These are phyloP conservation scores for Diaperis boleti DNA, from an alignment of 2,888 invertebrate species.

Conservation along the genomic window DNA sequence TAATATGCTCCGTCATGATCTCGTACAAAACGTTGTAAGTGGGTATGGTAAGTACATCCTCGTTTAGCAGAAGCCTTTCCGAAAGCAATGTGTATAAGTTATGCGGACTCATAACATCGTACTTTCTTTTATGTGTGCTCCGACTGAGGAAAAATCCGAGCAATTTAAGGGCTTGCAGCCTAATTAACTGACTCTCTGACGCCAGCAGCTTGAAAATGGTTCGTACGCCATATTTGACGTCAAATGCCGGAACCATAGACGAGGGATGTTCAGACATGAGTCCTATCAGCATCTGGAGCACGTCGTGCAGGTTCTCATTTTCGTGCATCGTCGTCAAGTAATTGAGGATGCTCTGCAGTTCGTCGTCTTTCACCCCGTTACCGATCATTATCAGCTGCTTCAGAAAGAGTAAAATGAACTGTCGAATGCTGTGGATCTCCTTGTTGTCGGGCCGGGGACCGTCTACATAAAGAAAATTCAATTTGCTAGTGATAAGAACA, in stretches of 20 bases:
- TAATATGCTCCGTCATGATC: slow-evolving; percentile 97
- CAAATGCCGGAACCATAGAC: slow-evolving; percentile 99
- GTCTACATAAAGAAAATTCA: slow-evolving; percentile 71
- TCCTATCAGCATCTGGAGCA: slow-evolving; percentile 95
- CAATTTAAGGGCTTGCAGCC: slow-evolving; percentile 95
- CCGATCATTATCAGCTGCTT: slow-evolving; percentile 97
- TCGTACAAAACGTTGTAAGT: slow-evolving; percentile 99
- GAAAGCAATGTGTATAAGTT: slow-evolving; percentile 97
- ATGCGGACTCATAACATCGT: slow-evolving; percentile 98
- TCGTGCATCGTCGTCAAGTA: slow-evolving; percentile 98
- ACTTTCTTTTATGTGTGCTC: slow-evolving; percentile 98
- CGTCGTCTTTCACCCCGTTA: slow-evolving; percentile 98
- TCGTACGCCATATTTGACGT: slow-evolving; percentile 95
- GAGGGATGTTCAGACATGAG: slow-evolving; percentile 99
- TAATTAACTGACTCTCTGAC: slow-evolving; percentile 95
- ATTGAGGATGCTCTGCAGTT: slow-evolving; percentile 97
- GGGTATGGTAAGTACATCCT: slow-evolving; percentile 90
- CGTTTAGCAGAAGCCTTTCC: slow-evolving; percentile 89
- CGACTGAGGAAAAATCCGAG: slow-evolving; percentile 97
- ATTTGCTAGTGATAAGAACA: too few relatives aligned
- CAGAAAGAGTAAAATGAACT: slow-evolving; percentile 94
- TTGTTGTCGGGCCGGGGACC: slow-evolving; percentile 95
- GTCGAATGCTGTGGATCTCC: slow-evolving; percentile 93
- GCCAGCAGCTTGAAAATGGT: slow-evolving; percentile 97
- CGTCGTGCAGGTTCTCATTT: slow-evolving; percentile 99